Evolutionary conservation across 2,888 invertebrate genomes (phyloP), one percentile per base, ranked within the genome.

Genomic region (Eupithecia inturbata): DNA sequence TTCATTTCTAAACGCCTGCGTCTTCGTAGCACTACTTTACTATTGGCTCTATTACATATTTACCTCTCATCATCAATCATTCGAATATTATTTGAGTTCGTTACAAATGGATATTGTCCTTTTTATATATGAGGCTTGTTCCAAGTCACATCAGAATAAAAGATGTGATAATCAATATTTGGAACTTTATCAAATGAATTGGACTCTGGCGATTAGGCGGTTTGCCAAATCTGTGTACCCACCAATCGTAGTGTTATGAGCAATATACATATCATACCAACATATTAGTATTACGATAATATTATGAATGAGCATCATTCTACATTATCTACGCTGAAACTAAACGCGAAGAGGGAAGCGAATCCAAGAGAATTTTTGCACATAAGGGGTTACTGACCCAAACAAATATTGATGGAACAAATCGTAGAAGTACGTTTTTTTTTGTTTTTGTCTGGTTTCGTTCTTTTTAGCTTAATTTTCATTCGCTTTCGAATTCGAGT

Each of bases 151-250:
- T 69, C 66, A 69, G 60, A 60, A 62, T 71, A 60, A 67, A 62
- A 69, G 60, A 75, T 60, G 36, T 67, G 67, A 41, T 67, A 67
- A 73, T 75, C 70, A 75, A 73, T 75, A 73, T 75, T 75, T 72
- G 75, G 75, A 75, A 68, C 68, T 66, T 57, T 70, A 75, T 76
- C 73, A 76, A 73, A 76, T 73, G 62, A 73, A 76, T 68, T 14
- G 72, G 67, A 64, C 64, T 66, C 49, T 73, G 68, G 12, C 73
- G 73, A 72, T 73, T 64, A 74, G 79, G 78, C 79, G 71, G 66
- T 63, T 66, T 68, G 79, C 79, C 79, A 80, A 79, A 78, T 74
- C 53, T 73, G 71, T 77, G 77, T 74, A 71, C 68, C 71, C 70
- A 74, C 71, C 68, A 26, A 60, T 76, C 73, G 64, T 66, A 73